phyloP scores from a whole-genome alignment of 2,888 invertebrate genomes.

The Zelleria hepariella region DNA sequence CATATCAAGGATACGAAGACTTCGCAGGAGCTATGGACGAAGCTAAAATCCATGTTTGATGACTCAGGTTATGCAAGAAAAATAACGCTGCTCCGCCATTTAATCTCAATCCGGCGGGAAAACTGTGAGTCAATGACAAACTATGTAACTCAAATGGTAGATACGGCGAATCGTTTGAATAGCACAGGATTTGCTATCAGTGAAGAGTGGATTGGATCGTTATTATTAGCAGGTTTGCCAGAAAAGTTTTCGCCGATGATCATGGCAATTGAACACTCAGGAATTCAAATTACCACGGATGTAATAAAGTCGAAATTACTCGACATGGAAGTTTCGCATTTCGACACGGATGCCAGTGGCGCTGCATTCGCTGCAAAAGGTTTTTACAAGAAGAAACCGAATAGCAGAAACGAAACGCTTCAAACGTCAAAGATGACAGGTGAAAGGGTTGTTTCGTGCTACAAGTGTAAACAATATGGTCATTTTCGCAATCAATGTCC shows the following conservation, averaged over 20 bases:
- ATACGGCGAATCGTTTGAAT: slow-evolving; percentile 12
- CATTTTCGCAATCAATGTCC: slow-evolving; percentile 9
- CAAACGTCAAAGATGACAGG: not conserved
- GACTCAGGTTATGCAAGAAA: slow-evolving; percentile 9
- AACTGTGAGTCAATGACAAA: slow-evolving; percentile 11
- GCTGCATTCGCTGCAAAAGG: not conserved
- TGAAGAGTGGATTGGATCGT: slow-evolving; percentile 15
- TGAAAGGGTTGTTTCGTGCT: not conserved
- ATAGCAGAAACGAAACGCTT: not conserved
- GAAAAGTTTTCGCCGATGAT: slow-evolving; percentile 13
- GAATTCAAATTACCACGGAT: slow-evolving; percentile 20
- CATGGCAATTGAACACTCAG: slow-evolving; percentile 16
- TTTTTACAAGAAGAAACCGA: not conserved
- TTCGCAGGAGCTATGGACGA: slow-evolving; percentile 17
- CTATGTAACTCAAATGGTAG: slow-evolving; percentile 13
- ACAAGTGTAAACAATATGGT: not conserved
- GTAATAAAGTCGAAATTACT: slow-evolving; percentile 23
- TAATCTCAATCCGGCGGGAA: slow-evolving; percentile 10
- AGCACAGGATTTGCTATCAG: slow-evolving; percentile 14
- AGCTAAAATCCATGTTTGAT: slow-evolving; percentile 18
- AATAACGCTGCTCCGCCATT: slow-evolving; percentile 8
- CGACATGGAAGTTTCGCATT: slow-evolving; percentile 13
- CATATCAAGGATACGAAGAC: slow-evolving; percentile 18
- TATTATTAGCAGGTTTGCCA: slow-evolving; percentile 5
- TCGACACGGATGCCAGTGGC: not conserved